phyloP scores from a whole-genome alignment of 2,797 vertebrate species.

The Fundulus diaphanus region DNA sequence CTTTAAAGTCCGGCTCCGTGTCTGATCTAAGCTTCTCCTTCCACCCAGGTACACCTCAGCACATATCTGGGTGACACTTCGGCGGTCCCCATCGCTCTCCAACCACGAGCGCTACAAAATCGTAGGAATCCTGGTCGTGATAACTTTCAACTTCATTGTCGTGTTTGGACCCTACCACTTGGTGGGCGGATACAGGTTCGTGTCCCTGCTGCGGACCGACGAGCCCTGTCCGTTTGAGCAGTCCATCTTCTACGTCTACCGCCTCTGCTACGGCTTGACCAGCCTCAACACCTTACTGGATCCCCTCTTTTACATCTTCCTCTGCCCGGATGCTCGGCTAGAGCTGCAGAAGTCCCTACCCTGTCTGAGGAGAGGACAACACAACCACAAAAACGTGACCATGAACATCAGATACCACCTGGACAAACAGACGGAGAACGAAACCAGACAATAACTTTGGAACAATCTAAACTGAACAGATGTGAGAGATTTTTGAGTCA shows the following conservation, averaged over 20 bases:
- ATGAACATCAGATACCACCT: conserved; percentile 38
- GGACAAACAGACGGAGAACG: conserved; percentile 32
- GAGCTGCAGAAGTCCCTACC: conserved; percentile 79
- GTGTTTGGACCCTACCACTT: conserved; percentile 85
- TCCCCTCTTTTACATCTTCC: conserved; percentile 85
- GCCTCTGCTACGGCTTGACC: conserved; percentile 82
- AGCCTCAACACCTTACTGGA: conserved; percentile 84
- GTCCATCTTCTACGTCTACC: conserved; percentile 78
- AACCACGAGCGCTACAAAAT: conserved; percentile 79
- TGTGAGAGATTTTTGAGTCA: not conserved
- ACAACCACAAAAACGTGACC: conserved; percentile 35
- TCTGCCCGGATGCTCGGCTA: conserved; percentile 78
- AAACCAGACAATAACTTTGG: conserved; percentile 37
- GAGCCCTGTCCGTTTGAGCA: conserved; percentile 75
- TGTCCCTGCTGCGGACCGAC: conserved; percentile 72
- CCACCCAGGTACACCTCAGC: conserved; percentile 79
- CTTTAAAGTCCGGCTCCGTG: too few species aligned
- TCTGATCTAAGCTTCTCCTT: conserved; percentile 24
- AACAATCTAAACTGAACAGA: conserved; percentile 22
- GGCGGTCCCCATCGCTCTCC: conserved; percentile 78
- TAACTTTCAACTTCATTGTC: conserved; percentile 82
- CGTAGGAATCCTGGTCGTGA: conserved; percentile 79
- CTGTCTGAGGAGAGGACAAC: conserved; percentile 61
- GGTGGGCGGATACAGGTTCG: conserved; percentile 81
- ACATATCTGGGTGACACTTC: conserved; percentile 77